phyloP scores from a whole-genome alignment of 2,888 invertebrate species.

The Melieria picta region DNA sequence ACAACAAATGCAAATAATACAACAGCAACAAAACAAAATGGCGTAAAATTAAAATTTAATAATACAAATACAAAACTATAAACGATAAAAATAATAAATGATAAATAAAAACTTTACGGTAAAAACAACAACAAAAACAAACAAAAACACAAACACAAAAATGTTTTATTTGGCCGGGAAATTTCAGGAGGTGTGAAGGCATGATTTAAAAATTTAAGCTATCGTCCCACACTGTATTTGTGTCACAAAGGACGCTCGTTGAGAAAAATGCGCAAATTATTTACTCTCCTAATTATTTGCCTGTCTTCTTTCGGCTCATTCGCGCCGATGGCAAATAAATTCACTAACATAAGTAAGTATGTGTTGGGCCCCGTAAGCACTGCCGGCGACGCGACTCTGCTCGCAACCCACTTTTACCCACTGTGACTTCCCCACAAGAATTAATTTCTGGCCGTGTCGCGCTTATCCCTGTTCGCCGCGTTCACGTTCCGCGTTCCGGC shows the following conservation, averaged over 20 bases:
- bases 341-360: too few species aligned
- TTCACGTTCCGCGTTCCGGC: too few species aligned
- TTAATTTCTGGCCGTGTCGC: too few species aligned
- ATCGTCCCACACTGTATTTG: neutral
- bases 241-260: neutral
- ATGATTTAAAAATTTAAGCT: neutral
- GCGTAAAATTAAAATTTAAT: slow-evolving; percentile 15
- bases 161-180: neutral
- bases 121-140: slow-evolving; percentile 25
- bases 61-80: slow-evolving; percentile 21
- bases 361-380: too few species aligned
- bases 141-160: neutral
- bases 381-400: too few species aligned
- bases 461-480: too few species aligned
- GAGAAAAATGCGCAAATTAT: neutral
- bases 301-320: neutral
- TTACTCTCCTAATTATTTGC: neutral
- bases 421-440: too few species aligned
- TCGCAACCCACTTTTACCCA: too few species aligned
- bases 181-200: too few species aligned
- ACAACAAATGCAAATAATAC: neutral
- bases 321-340: too few species aligned
- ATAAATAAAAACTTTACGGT: slow-evolving; percentile 36
- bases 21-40: slow-evolving; percentile 2
- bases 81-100: slow-evolving; percentile 31